phyloP scores from a whole-genome alignment of 2,113 vertebrate genomes.

The Odobenus rosmarus region DNA sequence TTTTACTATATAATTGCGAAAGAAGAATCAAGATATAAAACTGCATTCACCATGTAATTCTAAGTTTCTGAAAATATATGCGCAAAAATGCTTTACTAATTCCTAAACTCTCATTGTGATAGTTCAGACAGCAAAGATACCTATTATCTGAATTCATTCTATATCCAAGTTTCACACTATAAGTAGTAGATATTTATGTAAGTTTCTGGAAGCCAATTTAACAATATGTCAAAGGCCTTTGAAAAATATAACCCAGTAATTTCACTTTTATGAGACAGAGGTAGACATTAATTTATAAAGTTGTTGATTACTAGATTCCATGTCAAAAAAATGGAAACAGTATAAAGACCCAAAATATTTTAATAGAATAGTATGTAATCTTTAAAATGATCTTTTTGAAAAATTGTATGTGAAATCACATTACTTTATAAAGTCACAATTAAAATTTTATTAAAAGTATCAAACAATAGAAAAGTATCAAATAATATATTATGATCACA shows the following conservation, averaged over 20 bases:
- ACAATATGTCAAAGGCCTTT: background rate
- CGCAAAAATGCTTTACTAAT: background rate
- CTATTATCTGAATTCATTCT: background rate
- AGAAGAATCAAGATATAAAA: slow-evolving; percentile 32
- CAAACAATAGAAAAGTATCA: background rate
- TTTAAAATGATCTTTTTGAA: background rate
- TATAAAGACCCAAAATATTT: background rate
- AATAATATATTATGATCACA: background rate
- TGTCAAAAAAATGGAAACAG: background rate
- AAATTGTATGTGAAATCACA: background rate
- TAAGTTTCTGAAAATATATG: slow-evolving; percentile 7
- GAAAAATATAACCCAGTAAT: background rate
- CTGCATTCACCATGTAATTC: background rate
- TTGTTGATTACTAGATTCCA: background rate
- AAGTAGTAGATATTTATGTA: background rate
- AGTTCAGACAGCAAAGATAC: background rate
- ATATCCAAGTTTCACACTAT: background rate
- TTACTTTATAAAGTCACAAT: background rate
- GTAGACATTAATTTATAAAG: background rate
- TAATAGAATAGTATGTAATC: background rate
- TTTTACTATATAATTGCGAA: slow-evolving; percentile 33
- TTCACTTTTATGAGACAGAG: background rate
- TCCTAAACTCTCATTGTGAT: background rate
- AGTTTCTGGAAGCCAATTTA: background rate
- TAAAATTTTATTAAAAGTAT: background rate